Evolutionary conservation across 2,113 vertebrate species (phyloP), one percentile per base, ranked within the genome.

Genomic region (Cacatua alba): DNA sequence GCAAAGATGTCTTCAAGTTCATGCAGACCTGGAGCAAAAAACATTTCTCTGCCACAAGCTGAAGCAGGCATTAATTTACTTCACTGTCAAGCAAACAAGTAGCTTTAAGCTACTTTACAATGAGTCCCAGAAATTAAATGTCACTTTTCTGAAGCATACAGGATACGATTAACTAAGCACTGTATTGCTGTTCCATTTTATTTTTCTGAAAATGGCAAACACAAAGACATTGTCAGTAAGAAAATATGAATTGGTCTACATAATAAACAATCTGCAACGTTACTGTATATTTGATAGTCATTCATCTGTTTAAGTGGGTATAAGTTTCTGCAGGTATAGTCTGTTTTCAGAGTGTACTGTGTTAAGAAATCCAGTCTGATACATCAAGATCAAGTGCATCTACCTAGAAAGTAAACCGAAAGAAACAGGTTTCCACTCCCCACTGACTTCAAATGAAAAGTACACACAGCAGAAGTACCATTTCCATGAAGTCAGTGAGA

Each of bases 371-470:
- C 53, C 87, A 67, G 37, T 19, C 59, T 65, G 59, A 33, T 68
- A 79, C 62, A 77, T 83, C 63, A 95, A 95, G 51, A 92, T 55
- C 82, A 77, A 92, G 85, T 4, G 0, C 51, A 52, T 55, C 85
- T 94, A 81, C 92, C 92, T 96, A 86, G 85, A 94, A 92, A 92
- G 93, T 83, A 92, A 92, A 94, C 71, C 6, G 55, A 91, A 95
- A 95, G 86, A 74, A 96, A 46, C 20, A 25, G 10, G 48, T 89
- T 95, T 81, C 65, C 82, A 84, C 60, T 76, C 82, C 39, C 46
- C n/a, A 2, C 48, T 52, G n/a, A 86, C 88, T 94, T 95, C 74
- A 94, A 59, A 88, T 26, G 39, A 57, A 79, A 78, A 90, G 74
- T 16, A n/a, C 46, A 62, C n/a, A 37, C 82, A 85, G 57, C 68